Base-by-base conservation (phyloP, 1,140 invertebrate species). In the Cyclargus thomasi region DNA sequence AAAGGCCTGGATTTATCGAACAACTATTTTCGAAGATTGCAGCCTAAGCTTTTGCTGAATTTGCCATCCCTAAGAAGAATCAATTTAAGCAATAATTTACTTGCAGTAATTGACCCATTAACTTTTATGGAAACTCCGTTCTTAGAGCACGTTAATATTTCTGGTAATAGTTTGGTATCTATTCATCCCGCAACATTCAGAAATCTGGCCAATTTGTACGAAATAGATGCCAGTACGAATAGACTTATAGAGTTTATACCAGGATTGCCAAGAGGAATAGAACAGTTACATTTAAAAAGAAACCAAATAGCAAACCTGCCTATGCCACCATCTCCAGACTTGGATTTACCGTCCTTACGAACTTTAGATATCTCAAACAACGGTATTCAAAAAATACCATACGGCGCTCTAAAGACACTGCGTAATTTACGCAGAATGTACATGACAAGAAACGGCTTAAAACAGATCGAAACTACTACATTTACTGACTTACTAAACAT, bases 1-100 rank as follows among this genome's bases (percentile, higher is more conserved):
- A 96, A 96, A 88, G 95, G 96, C 0, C 85, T 98, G 59, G 96
- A 97, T 90, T 83, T 97, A 29, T 95, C 95, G 0, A 91, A 92
- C 53, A 97, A 97, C 78, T 94, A 94, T 67, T 95, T 97, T 69
- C 91, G 92, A 59, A 92, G 92, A 2, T 74, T 97, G 1, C 94
- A 96, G 75, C 92, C 94, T 3, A 92, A 93, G 53, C 83, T 97
- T 16, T 83, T 97, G 18, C 92, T 91, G 0, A 96, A 96, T 74
- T 80, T 97, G 36, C 95, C 95, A 21, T 94, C 94, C 1, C 85
- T 98, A 47, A 84, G 95, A 67, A 92, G 94, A 70, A 87, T 97
- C 8, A 96, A 97, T 91, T 80, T 97, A 7, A 96, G 95, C 74
- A 92, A 93, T 68, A 98, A 98, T 81, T 91, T 93, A 7, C 88